Conservation (phyloP, 2,888 invertebrate genomes). For the Elegia similella region DNA sequence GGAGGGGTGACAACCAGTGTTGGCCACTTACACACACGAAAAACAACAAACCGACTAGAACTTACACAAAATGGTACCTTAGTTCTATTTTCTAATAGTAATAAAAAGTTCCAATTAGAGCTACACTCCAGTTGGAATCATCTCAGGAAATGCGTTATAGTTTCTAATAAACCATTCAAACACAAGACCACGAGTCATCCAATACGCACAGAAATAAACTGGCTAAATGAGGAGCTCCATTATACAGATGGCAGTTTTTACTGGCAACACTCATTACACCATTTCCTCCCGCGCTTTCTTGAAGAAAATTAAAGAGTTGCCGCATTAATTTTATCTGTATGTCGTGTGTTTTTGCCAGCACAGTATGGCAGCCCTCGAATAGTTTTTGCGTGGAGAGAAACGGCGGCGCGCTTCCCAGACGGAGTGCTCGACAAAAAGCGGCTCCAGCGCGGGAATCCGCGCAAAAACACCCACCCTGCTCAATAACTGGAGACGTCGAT, state of each 20-base stretch:
- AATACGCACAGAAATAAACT: slow-evolving; percentile 51
- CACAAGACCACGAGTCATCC: background rate
- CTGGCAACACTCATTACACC: slow-evolving; percentile 74
- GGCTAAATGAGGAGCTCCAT: slow-evolving; percentile 65
- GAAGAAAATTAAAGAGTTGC: slow-evolving; percentile 78
- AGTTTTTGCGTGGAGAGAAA: slow-evolving; percentile 56
- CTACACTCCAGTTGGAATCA: background rate
- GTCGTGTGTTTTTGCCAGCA: slow-evolving; percentile 64
- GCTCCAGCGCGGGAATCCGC: slow-evolving; percentile 54
- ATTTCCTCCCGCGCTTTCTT: slow-evolving; percentile 80
- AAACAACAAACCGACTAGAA: no score
- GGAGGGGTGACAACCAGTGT: no score
- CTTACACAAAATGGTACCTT: background rate
- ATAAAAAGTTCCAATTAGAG: background rate
- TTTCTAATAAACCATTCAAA: slow-evolving; percentile 2
- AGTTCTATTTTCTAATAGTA: background rate
- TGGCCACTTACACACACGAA: no score
- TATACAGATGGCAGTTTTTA: slow-evolving; percentile 72
- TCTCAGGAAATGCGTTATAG: background rate
- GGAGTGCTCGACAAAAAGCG: slow-evolving; percentile 50
- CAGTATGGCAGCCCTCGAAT: slow-evolving; percentile 63
- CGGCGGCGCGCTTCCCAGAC: slow-evolving; percentile 69
- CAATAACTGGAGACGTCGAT: slow-evolving; percentile 76
- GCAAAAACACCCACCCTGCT: slow-evolving; percentile 70
- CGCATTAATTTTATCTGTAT: slow-evolving; percentile 77